Conservation (phyloP, 1,140 invertebrate genomes). For the Plectrocnemia conspersa region DNA sequence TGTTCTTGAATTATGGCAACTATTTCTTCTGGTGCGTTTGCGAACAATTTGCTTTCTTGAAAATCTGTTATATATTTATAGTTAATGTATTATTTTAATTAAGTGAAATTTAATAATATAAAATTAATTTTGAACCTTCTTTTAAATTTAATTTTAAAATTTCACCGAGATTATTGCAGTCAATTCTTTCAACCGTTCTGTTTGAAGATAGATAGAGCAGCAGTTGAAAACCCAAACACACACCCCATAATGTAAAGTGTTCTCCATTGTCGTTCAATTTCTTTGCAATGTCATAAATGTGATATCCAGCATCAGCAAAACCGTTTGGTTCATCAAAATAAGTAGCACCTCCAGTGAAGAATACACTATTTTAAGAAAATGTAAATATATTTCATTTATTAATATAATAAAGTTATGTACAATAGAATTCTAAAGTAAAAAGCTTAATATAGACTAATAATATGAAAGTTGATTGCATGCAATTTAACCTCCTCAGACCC, state of each 20-base stretch:
- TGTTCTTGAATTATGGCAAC: slow-evolving; percentile 54
- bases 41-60: slow-evolving; percentile 56
- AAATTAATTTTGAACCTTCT: slow-evolving; percentile 53
- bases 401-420: no score
- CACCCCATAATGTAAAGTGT: slow-evolving; percentile 83
- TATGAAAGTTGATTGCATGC: no score
- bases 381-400: no score
- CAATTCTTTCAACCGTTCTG: slow-evolving; percentile 52
- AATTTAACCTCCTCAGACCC: no score
- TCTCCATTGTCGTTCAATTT: slow-evolving; percentile 64
- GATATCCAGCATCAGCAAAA: slow-evolving; percentile 67
- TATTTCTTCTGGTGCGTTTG: slow-evolving; percentile 52
- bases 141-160: slow-evolving; percentile 65
- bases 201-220: slow-evolving; percentile 65
- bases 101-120: no score
- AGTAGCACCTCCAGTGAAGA: slow-evolving; percentile 71
- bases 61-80: slow-evolving; percentile 56
- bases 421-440: no score
- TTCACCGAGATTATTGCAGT: slow-evolving; percentile 56
- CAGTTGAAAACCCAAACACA: slow-evolving; percentile 84
- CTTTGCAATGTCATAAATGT: slow-evolving; percentile 62
- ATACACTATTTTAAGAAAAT: no score
- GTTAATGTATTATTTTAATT: no score
- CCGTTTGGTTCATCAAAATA: slow-evolving; percentile 62
- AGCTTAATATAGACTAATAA: no score